Base-by-base conservation (phyloP, 2,113 vertebrate species). In the Rousettus leschenaultii region DNA sequence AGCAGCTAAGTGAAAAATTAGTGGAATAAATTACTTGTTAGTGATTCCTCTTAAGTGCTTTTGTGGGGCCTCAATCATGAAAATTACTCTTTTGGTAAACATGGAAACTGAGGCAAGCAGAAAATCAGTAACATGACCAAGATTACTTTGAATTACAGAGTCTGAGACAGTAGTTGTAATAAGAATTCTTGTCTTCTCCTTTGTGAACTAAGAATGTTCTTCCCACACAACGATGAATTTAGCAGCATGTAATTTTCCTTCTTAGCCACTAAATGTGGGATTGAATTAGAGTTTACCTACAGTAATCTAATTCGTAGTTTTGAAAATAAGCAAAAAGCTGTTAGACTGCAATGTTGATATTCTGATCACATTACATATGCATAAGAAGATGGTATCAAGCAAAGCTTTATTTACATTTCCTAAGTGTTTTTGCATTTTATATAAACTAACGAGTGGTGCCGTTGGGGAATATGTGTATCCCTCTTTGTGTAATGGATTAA, bases 401-500 rank as follows among this genome's bases (percentile, higher is more conserved):
- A 86, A 96, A 96, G 93, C 93, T 98, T 95, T 98, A 97, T 98
- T 98, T 98, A 98, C 97, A 96, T 97, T 98, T 95, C 92, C 74
- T 97, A 96, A 97, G 97, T 96, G 91, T 35, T 18, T 95, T 53
- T 40, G 7, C 84, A 61, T 95, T 96, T 95, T 96, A 89, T 98
- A 93, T 97, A 97, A 97, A 97, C 95, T 97, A 98, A 97, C 97
- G 96, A 97, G 93, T 92, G 79, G 51, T 80, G 91, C 89, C 93
- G 91, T 96, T 97, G 88, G 86, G 86, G 94, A 89, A 91, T 96
- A 91, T 96, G 89, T 97, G 91, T 97, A 96, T 96, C 89, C 86
- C 78, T 97, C 92, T 97, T 96, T 97, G 95, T 97, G 93, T 97
- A 97, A 97, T 97, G 93, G 94, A 97, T 97, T 96, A 96, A 97